Evolutionary conservation across 2,113 vertebrate species (phyloP).

Genomic region (Takifugu flavidus): DNA sequence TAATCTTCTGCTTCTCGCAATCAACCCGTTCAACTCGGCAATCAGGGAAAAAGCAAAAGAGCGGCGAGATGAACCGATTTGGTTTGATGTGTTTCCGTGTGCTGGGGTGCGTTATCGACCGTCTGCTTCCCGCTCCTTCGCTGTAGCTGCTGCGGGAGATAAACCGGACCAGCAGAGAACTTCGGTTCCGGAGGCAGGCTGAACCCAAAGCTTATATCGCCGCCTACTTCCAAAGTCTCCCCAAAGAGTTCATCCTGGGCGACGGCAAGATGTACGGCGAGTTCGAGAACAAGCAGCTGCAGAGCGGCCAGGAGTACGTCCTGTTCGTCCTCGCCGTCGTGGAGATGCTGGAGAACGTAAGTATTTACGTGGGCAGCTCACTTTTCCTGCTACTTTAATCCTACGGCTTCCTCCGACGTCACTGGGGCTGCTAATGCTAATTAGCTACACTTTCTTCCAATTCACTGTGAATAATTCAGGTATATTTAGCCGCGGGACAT

Average conservation of each 20-base stretch:
- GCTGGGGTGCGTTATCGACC: conserved; percentile 42
- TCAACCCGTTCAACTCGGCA: conserved; percentile 43
- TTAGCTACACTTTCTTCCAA: too few relatives aligned
- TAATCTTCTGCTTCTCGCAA: conserved; percentile 45
- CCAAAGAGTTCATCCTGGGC: conserved; percentile 92
- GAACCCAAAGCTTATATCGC: conserved; percentile 96
- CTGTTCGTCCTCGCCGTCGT: conserved; percentile 95
- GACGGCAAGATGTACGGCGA: conserved; percentile 91
- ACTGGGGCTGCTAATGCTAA: too few relatives aligned
- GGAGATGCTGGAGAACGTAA: conserved; percentile 94
- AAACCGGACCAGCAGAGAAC: conserved; percentile 88
- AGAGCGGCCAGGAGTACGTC: conserved; percentile 94
- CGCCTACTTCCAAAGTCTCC: conserved; percentile 92
- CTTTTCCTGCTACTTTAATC: too few relatives aligned
- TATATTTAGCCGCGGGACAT: too few relatives aligned
- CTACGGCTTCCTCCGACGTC: too few relatives aligned
- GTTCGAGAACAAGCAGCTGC: conserved; percentile 96
- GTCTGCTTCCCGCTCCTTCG: conserved; percentile 19
- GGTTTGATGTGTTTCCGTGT: conserved; percentile 36
- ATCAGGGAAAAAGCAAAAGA: conserved; percentile 13
- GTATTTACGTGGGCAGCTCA: conserved; percentile 26
- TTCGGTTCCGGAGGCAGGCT: conserved; percentile 86
- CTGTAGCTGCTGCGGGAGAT: conserved; percentile 92
- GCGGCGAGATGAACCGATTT: conserved; percentile 40
- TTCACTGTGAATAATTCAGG: too few relatives aligned